phyloP scores from a whole-genome alignment of 2,888 invertebrate genomes.

The Tyria jacobaeae region DNA sequence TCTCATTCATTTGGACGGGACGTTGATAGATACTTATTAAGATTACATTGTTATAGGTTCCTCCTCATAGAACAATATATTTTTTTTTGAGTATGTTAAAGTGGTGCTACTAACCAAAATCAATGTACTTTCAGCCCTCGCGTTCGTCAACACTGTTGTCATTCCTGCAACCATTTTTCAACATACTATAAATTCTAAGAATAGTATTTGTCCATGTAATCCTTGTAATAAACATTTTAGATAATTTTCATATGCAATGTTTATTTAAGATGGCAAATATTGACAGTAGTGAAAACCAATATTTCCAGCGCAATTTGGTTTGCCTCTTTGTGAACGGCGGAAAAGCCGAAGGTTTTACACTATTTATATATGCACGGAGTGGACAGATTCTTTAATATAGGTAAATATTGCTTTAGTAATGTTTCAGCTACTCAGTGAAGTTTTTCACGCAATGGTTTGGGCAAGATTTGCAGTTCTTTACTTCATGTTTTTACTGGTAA shows the following conservation, averaged over 20 bases:
- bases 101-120: not conserved
- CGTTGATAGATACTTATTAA: no score
- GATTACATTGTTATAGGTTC: no score
- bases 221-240: slow-evolving; percentile 96
- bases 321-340: no score
- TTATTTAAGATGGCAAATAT: slow-evolving; percentile 95
- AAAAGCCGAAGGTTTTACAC: no score
- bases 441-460: slow-evolving; percentile 99
- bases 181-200: slow-evolving; percentile 98
- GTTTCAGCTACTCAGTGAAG: slow-evolving; percentile 96
- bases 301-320: slow-evolving; percentile 99
- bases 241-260: slow-evolving; percentile 88
- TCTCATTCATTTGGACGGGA: no score
- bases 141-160: slow-evolving; percentile 99
- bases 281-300: slow-evolving; percentile 98
- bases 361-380: not conserved
- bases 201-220: slow-evolving; percentile 99
- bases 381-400: not conserved
- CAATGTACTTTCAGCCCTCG: slow-evolving; percentile 90
- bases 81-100: not conserved
- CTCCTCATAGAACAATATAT: no score
- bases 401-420: slow-evolving; percentile 20
- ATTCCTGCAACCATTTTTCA: slow-evolving; percentile 99
- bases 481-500: slow-evolving; percentile 99
- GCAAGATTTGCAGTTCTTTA: slow-evolving; percentile 99